Percentiles rank a stretch among this genome's conserved stretches.
phyloP scores from a whole-genome alignment of 2,113 vertebrate genomes.

The Macquaria australasica region DNA sequence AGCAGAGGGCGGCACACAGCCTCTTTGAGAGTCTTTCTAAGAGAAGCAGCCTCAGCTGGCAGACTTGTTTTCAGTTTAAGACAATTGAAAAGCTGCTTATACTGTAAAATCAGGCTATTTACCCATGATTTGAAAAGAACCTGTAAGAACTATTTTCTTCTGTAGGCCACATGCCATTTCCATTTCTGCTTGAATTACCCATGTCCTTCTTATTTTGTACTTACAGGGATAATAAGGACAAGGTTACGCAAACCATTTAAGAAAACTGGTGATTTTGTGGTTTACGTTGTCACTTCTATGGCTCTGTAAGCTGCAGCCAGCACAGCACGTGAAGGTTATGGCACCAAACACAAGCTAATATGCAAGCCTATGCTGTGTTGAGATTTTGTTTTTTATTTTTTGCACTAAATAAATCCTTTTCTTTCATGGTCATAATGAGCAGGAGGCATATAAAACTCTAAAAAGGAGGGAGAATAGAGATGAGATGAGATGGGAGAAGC shows the following conservation, averaged over 20 bases:
- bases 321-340: constrained; percentile 22
- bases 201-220: constrained; percentile 17
- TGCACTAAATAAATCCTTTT: constrained; percentile 74
- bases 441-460: constrained; percentile 74
- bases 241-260: constrained; percentile 40
- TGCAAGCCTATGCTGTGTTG: constrained; percentile 32
- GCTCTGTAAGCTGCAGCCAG: constrained; percentile 37
- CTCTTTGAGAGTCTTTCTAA: constrained; percentile 38
- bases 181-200: constrained; percentile 16
- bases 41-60: constrained; percentile 42
- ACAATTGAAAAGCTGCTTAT: constrained; percentile 50
- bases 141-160: background rate
- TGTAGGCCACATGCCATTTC: constrained; percentile 34
- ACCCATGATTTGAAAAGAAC: constrained; percentile 35
- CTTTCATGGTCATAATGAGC: constrained; percentile 73
- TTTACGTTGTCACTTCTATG: constrained; percentile 55
- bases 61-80: constrained; percentile 39
- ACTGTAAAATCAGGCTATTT: constrained; percentile 48
- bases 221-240: constrained; percentile 45
- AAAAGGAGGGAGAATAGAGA: constrained; percentile 75
- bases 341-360: constrained; percentile 44
- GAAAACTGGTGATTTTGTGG: constrained; percentile 66
- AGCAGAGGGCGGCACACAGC: constrained; percentile 76
- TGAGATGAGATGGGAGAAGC: constrained; percentile 70
- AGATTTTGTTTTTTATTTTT: constrained; percentile 46